Evolutionary conservation across 2,797 vertebrate species (phyloP).

Genomic region (Setipinna tenuifilis): DNA sequence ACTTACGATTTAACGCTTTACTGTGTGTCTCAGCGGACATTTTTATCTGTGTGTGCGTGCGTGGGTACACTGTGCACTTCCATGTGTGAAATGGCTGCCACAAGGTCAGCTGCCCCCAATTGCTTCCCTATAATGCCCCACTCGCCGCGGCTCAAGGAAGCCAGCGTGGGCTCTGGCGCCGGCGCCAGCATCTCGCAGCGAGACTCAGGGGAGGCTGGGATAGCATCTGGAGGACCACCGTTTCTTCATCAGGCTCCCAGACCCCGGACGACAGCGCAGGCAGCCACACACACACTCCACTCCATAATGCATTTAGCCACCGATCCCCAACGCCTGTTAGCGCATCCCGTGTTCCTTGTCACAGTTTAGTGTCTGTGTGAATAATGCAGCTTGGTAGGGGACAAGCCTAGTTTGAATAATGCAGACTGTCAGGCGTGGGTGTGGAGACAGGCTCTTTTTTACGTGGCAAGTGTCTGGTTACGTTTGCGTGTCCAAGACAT

Average conservation of each 20-base stretch:
- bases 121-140: background rate
- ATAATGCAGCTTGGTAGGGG: constrained; percentile 58
- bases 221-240: constrained; percentile 7
- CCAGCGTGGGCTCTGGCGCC: constrained; percentile 39
- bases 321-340: background rate
- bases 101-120: constrained; percentile 44
- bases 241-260: background rate
- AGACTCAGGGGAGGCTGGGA: constrained; percentile 2
- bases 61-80: background rate
- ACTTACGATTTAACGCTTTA: constrained; percentile 20
- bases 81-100: constrained; percentile 20
- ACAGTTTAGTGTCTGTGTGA: constrained; percentile 52
- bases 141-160: background rate
- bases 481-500: constrained; percentile 38
- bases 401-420: constrained; percentile 62
- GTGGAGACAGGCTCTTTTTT: constrained; percentile 16
- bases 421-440: constrained; percentile 47
- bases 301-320: constrained; percentile 47
- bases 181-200: background rate
- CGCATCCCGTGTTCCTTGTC: constrained; percentile 40
- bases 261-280: background rate
- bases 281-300: constrained; percentile 48
- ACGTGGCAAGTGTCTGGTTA: constrained; percentile 49
- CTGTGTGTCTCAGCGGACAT: constrained; percentile 7
- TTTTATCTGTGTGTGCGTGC: background rate